A percentile compares a stretch with the other conserved stretches of the same genome.
phyloP scores from a whole-genome alignment of 2,797 vertebrate genomes.

The Oophaga sylvatica region DNA sequence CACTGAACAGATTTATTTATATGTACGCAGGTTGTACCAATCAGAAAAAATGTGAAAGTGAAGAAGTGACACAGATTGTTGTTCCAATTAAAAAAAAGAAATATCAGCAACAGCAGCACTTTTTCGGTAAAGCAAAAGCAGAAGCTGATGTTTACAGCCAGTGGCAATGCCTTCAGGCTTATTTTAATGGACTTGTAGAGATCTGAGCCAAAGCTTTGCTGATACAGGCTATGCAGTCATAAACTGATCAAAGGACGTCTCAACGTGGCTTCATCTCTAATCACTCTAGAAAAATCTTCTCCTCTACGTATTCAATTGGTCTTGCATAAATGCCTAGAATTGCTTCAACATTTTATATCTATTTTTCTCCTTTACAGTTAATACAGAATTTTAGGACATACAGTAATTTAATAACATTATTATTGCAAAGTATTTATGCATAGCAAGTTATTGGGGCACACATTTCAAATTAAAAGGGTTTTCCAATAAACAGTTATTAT shows the following conservation, averaged over 20 bases:
- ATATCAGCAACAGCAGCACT: not conserved
- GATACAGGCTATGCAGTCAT: not conserved
- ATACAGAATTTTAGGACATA: not conserved
- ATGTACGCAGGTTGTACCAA: conserved; percentile 35
- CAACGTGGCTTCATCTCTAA: not conserved
- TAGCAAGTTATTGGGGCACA: not conserved
- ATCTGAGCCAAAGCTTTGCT: conserved; percentile 12
- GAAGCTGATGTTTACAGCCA: conserved; percentile 10
- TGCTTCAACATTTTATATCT: not conserved
- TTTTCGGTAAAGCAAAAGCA: not conserved
- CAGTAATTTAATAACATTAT: not conserved
- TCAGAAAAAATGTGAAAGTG: conserved; percentile 1
- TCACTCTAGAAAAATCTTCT: not conserved
- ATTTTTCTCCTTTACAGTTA: not conserved
- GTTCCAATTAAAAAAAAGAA: conserved; percentile 7
- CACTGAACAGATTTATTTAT: conserved; percentile 49
- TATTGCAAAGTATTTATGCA: not conserved
- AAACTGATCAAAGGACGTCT: not conserved
- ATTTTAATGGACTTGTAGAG: conserved; percentile 3
- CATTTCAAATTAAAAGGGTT: no score
- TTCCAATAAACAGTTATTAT: no score
- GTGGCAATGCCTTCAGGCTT: not conserved
- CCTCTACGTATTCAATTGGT: not conserved
- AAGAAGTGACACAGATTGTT: conserved; percentile 41
- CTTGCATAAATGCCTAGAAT: no score